Evolutionary conservation across 2,888 invertebrate species (phyloP), one percentile per base, ranked within the genome.

Genomic region (Hirudinaria manillensis): DNA sequence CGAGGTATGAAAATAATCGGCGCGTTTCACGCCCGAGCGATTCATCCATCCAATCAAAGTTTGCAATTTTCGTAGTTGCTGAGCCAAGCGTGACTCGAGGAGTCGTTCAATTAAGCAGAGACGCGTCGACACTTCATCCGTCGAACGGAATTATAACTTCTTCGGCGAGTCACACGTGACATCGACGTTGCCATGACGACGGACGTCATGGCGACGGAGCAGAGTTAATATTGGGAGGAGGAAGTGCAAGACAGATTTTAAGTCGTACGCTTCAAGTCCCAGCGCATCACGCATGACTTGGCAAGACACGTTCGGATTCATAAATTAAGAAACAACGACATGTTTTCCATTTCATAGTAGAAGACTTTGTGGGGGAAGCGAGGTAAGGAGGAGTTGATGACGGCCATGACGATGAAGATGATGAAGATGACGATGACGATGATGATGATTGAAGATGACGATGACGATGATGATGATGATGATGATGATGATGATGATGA

Each of bases 401-500:
- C 29, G 51, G 45, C 13, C 6, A 51, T 51, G 51, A 71, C 51
- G 71, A 71, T 51, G 51, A 36, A 6, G 71, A 36, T n/a, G 36
- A 24, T 51, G 51, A 51, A 4, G 38, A 71, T 45, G 45, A 71
- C 13, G 71, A 51, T 45, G 71, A 71, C 21, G 51, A 51, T 51
- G 71, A 45, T 51, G 71, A 71, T 51, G 71, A 51, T 70, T 21
- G 71, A 71, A 7, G 71, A 71, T 51, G 71, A 71, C n/a, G 71
- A 71, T 6, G 71, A 71, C 29, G 71, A 71, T 51, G 71, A 71
- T 51, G 51, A 71, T 51, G 51, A 71, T 51, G 71, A 71, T 51
- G 71, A 71, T 51, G 71, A 71, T 51, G 71, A 71, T 71, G 71
- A 71, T 56, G 55, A 71, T 51, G 71, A 71, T 71, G 71, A 71